These are phyloP conservation scores for Machimus atricapillus DNA, from an alignment of 2,888 invertebrate species.

Conservation along the genomic window DNA sequence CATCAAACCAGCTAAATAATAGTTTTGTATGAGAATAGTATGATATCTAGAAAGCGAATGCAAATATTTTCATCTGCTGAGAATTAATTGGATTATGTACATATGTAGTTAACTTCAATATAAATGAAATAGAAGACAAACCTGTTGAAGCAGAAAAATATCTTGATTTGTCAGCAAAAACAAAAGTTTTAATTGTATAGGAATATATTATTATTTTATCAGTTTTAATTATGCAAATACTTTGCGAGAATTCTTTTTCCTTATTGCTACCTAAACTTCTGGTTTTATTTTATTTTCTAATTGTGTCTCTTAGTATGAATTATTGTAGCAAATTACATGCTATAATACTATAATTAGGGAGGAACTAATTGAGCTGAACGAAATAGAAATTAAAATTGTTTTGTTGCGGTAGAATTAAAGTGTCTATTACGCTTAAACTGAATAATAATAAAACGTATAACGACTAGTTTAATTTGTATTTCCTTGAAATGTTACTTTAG, in stretches of 20 bases:
- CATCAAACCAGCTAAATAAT: neutral
- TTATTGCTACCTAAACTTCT: neutral
- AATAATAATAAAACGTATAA: no score
- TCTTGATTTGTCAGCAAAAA: neutral
- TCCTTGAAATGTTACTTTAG: no score
- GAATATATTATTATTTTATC: neutral
- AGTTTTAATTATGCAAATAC: neutral
- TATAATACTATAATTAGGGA: neutral
- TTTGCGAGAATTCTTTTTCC: neutral
- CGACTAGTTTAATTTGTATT: no score
- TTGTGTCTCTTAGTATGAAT: neutral
- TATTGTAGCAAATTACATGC: neutral
- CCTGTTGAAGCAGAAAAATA: neutral
- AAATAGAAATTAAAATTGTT: neutral
- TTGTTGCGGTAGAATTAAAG: no score
- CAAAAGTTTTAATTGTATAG: neutral
- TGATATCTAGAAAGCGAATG: neutral
- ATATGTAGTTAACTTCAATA: no score
- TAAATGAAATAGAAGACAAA: neutral
- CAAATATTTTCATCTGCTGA: neutral
- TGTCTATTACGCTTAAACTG: no score
- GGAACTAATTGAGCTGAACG: neutral
- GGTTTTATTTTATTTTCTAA: neutral
- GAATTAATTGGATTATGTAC: neutral
- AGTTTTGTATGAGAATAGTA: neutral